A percentile compares a stretch with the other conserved stretches of the same genome.
phyloP scores from a whole-genome alignment of 2,113 vertebrate genomes.

The Hippocampus comes region DNA sequence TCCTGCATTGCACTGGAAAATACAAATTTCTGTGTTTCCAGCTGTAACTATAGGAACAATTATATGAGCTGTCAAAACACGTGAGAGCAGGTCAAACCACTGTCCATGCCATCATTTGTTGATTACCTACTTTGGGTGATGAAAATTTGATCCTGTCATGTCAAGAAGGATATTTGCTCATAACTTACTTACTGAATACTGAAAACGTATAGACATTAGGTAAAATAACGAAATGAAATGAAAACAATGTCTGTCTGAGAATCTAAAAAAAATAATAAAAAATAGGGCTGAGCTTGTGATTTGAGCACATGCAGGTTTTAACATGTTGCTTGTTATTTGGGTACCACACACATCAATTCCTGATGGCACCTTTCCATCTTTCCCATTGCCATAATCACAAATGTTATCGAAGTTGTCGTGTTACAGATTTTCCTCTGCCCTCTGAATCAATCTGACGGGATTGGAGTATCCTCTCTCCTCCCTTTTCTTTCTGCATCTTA shows the following conservation, averaged over 20 bases:
- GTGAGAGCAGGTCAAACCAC: no score
- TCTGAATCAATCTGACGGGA: constrained; percentile 50
- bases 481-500: constrained; percentile 35
- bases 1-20: no score
- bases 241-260: background rate
- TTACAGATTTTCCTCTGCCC: constrained; percentile 6
- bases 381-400: constrained; percentile 22
- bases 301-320: background rate
- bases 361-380: constrained; percentile 37
- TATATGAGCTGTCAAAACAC: background rate
- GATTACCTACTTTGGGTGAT: no score
- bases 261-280: background rate
- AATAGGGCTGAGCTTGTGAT: background rate
- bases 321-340: constrained; percentile 22
- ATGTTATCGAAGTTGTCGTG: constrained; percentile 34
- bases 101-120: background rate
- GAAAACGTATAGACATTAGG: background rate
- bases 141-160: background rate
- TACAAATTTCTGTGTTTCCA: no score
- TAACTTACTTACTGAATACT: background rate
- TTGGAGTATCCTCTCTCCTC: constrained; percentile 25
- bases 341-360: constrained; percentile 18
- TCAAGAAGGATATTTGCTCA: background rate
- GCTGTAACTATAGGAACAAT: background rate
- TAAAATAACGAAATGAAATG: background rate